Evolutionary conservation across 2,113 vertebrate species (phyloP), one percentile per base, ranked within the genome.

Genomic region (Oryzias javanicus): DNA sequence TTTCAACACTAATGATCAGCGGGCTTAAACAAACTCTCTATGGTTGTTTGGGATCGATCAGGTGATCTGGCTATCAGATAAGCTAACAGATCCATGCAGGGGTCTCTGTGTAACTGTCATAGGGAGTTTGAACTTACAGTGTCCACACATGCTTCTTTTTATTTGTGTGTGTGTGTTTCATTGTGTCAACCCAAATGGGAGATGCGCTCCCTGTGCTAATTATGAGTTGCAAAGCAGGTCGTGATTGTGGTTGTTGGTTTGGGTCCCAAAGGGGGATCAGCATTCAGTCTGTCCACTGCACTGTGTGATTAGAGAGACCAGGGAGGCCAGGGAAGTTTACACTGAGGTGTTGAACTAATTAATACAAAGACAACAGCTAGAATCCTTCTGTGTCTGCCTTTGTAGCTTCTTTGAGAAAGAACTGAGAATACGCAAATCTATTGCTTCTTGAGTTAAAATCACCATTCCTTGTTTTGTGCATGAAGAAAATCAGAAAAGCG

Each of bases 31-130:
- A 85, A 86, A 91, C 64, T 80, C 80, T 78, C 70, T 24, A 80
- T 75, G 80, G 64, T 82, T 80, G 74, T 67, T 61, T 72, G 52
- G 22, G 65, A 91, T 91, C 86, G 89, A 91, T 85, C 86, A 74
- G 68, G 41, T 60, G 79, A 88, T 89, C 81, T 59, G 55, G 62
- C 79, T 64, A 89, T 91, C 84, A 82, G 83, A 87, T 80, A 79
- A 81, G 80, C 82, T 47, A 88, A 88, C 83, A 86, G 82, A 89
- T 91, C 89, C 66, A 83, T 86, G 82, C 60, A 59, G 81, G 83
- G 52, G 52, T 60, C 10, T n/a, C 19, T 70, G 51, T 73, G 86
- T 82, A 87, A 86, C 83, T 65, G 54, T 74, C 63, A 52, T 40
- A 25, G 71, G 25, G 66, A 55, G 64, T 70, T 70, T 51, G 61